Percentiles rank a stretch among this genome's conserved stretches.
These are phyloP conservation scores for Tanytarsus gracilentus DNA, from an alignment of 2,888 invertebrate species.

Conservation along the genomic window DNA sequence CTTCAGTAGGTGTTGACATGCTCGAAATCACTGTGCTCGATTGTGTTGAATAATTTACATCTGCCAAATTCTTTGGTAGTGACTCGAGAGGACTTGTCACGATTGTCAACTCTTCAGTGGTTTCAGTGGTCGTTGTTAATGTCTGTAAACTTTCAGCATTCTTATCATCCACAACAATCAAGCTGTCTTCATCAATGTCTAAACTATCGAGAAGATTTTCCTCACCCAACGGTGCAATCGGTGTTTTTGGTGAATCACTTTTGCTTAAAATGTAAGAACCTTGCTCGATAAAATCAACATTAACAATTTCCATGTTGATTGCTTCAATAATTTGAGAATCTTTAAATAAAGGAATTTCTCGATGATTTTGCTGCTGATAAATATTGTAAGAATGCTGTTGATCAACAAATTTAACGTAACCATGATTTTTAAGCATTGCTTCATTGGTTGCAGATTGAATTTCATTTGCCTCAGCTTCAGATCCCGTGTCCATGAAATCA, in stretches of 20 bases:
- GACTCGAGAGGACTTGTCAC: slow-evolving; percentile 47
- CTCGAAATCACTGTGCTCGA: slow-evolving; percentile 27
- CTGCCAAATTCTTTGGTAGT: not conserved
- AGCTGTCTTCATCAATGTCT: slow-evolving; percentile 52
- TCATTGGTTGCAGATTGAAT: slow-evolving; percentile 48
- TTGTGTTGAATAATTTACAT: slow-evolving; percentile 35
- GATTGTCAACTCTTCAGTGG: slow-evolving; percentile 50
- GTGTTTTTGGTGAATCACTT: slow-evolving; percentile 37
- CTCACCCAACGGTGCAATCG: slow-evolving; percentile 45
- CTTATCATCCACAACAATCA: slow-evolving; percentile 42
- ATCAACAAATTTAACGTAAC: slow-evolving; percentile 58
- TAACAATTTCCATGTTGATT: slow-evolving; percentile 42
- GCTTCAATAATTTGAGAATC: slow-evolving; percentile 36
- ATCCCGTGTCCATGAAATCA: slow-evolving; percentile 80
- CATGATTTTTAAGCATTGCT: slow-evolving; percentile 50
- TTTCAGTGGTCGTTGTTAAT: slow-evolving; percentile 49
- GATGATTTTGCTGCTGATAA: not conserved
- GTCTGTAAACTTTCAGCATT: slow-evolving; percentile 29
- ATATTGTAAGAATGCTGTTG: slow-evolving; percentile 4
- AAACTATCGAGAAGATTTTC: slow-evolving; percentile 33
- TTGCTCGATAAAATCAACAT: slow-evolving; percentile 51
- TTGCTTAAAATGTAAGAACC: slow-evolving; percentile 41
- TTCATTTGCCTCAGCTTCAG: slow-evolving; percentile 65
- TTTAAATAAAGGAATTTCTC: too few relatives aligned
- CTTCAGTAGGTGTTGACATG: slow-evolving; percentile 31